phyloP scores from a whole-genome alignment of 2,888 invertebrate genomes.

The Dromius quadrimaculatus region DNA sequence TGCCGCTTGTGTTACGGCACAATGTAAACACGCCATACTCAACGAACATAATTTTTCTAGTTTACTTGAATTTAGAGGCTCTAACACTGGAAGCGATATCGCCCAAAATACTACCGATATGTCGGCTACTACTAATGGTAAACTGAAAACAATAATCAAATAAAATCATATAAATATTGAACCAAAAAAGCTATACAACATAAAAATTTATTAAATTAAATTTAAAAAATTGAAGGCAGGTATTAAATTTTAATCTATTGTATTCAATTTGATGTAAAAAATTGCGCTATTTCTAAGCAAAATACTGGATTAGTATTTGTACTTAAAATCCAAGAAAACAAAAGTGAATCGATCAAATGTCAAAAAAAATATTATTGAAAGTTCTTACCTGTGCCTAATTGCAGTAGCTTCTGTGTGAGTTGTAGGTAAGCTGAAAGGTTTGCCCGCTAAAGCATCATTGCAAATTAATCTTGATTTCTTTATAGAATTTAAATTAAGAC shows the following conservation, averaged over 20 bases:
- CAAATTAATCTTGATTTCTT: conserved; percentile 74
- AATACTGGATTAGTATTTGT: too few species aligned
- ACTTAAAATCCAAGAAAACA: too few species aligned
- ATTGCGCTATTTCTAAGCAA: too few species aligned
- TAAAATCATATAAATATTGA: background rate
- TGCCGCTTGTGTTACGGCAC: conserved; percentile 79
- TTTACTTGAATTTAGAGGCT: conserved; percentile 88
- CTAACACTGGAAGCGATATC: conserved; percentile 86
- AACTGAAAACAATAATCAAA: conserved; percentile 67
- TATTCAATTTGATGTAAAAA: too few species aligned
- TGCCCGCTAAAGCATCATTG: conserved; percentile 76
- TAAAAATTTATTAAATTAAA: too few species aligned
- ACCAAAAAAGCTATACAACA: too few species aligned
- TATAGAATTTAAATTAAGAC: conserved; percentile 80
- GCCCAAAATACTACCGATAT: conserved; percentile 86
- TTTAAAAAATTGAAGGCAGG: too few species aligned
- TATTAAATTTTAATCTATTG: too few species aligned
- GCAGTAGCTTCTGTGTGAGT: conserved; percentile 80
- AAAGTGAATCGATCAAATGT: too few species aligned
- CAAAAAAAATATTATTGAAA: too few species aligned
- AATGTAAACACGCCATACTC: conserved; percentile 86
- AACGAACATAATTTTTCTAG: conserved; percentile 85
- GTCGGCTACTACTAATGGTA: conserved; percentile 85
- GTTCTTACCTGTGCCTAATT: conserved; percentile 72
- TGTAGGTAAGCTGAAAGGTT: conserved; percentile 74